phyloP scores from a whole-genome alignment of 1,140 invertebrate species.

The Hydropsyche tenuis region DNA sequence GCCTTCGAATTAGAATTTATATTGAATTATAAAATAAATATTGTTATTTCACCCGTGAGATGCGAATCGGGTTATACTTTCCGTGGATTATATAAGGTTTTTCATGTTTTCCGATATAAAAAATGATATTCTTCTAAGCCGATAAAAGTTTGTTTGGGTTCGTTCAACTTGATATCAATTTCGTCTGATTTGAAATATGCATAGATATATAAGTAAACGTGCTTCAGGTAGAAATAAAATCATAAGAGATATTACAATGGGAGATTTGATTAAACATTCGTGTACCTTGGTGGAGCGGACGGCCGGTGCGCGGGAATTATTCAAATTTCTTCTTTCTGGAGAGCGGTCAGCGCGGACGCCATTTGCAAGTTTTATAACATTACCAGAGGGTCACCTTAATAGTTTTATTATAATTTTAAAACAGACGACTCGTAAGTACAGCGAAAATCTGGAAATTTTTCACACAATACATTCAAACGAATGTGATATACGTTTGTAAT shows the following conservation, averaged over 20 bases:
- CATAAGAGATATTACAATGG: constrained; percentile 48
- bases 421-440: neutral
- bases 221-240: constrained; percentile 38
- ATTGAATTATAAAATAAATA: too few species aligned
- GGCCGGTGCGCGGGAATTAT: constrained; percentile 42
- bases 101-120: too few species aligned
- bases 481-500: too few species aligned
- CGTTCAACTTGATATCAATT: too few species aligned
- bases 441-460: too few species aligned
- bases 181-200: neutral
- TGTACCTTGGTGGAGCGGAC: constrained; percentile 34
- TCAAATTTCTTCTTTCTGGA: constrained; percentile 49
- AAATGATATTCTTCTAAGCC: too few species aligned
- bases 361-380: constrained; percentile 42
- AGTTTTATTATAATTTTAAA: neutral
- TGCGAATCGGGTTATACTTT: too few species aligned
- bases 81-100: too few species aligned
- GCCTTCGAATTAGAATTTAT: too few species aligned
- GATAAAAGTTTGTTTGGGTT: too few species aligned
- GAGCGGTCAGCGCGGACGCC: constrained; percentile 39
- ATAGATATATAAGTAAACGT: neutral
- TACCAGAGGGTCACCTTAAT: constrained; percentile 18
- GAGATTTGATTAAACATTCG: constrained; percentile 51
- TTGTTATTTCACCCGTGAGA: too few species aligned
- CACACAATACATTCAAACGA: too few species aligned